Evolutionary conservation across 2,113 vertebrate genomes (phyloP).

Genomic region (Chrysemys picta): DNA sequence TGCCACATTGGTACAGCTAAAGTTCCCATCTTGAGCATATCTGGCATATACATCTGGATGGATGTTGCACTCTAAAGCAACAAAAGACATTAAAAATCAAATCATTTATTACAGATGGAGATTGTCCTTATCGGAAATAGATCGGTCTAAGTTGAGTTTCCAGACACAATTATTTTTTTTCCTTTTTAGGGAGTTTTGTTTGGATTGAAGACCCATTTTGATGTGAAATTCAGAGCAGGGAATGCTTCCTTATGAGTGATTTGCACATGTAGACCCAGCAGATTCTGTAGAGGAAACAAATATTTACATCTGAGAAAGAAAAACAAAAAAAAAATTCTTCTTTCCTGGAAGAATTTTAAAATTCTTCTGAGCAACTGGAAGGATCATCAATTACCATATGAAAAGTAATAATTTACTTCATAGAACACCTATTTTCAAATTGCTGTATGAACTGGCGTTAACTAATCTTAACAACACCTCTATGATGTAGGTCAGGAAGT

Average conservation of each 20-base stretch:
- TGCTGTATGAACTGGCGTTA: not conserved
- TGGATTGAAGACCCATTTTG: not conserved
- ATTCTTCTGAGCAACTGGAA: not conserved
- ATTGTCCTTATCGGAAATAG: not conserved
- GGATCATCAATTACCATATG: not conserved
- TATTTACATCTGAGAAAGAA: not conserved
- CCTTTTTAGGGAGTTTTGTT: not conserved
- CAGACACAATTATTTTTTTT: not conserved
- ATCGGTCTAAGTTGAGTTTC: not conserved
- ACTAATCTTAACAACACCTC: not conserved
- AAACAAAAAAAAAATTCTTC: not conserved
- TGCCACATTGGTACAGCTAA: conserved; percentile 14
- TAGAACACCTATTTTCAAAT: not conserved
- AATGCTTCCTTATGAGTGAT: not conserved
- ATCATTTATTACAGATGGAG: not conserved
- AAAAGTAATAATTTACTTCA: not conserved
- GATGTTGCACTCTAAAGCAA: not conserved
- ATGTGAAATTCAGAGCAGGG: not conserved
- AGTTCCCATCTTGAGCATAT: conserved; percentile 34
- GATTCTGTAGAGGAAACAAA: not conserved
- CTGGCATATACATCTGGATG: not conserved
- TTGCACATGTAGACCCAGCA: not conserved
- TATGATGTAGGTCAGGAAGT: not conserved
- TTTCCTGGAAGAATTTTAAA: not conserved
- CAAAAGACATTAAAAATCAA: not conserved